Base-by-base conservation (phyloP, 2,888 invertebrate genomes). In the Liposcelis brunnea region DNA sequence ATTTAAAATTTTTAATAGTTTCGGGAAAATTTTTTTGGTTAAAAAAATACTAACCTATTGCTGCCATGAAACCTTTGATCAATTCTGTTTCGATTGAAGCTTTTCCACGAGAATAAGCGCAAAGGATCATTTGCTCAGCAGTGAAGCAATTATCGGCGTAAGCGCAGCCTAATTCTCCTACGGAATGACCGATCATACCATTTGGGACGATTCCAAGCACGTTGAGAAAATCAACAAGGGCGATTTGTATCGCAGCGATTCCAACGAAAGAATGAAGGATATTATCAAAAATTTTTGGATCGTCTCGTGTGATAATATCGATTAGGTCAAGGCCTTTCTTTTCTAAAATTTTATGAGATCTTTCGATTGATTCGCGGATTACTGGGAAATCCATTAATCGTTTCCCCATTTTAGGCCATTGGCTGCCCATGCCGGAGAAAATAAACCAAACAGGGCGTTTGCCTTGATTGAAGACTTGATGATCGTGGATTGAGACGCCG, bases 361-460 rank as follows among this genome's bases (percentile, higher is more conserved):
- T 69, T 12, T 61, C 57, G 45, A 85, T 74, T 1, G 80, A 72
- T 16, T 70, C 61, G 4, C 71, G 71, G 60, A 83, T 83, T 12
- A 72, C 61, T 12, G 77, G 75, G n/a, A 84, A 59, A 49, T 64
- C 60, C 71, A 85, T 70, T 51, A 85, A 62, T 40, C 72, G 70
- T 12, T 67, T 64, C 1, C 75, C 78, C 82, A 77, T 77, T 38
- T 74, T 74, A 45, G 67, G 60, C 80, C 80, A 81, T 59, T 81
- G 80, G 15, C 74, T 72, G 5, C 80, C 81, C 80, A 82, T 81
- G 31, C 81, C 81, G 48, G 79, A 74, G 63, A 76, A 80, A 16
- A 80, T 68, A 57, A 72, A 80, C 77, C 79, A 82, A 19, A 67
- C 55, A 42, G 75, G 75, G 3, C 67, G 57, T 43, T 51, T 50